These are phyloP conservation scores for Abrostola triplasia DNA, from an alignment of 2,888 invertebrate species.

Conservation along the genomic window DNA sequence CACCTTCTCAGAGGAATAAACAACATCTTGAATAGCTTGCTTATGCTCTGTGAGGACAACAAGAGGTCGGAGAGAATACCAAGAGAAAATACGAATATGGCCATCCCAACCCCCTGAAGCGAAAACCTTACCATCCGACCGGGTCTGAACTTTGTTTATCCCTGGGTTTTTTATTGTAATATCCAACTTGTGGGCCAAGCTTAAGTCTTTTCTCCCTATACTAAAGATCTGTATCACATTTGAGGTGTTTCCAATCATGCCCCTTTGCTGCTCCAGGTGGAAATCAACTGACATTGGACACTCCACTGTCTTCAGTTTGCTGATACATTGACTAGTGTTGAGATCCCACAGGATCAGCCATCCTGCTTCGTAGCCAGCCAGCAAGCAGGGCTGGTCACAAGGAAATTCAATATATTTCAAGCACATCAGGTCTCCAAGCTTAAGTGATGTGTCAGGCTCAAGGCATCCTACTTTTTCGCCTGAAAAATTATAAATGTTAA, in stretches of 20 bases:
- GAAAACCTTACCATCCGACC: slow-evolving; percentile 92
- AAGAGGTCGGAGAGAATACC: slow-evolving; percentile 92
- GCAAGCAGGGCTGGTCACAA: slow-evolving; percentile 84
- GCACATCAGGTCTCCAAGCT: slow-evolving; percentile 90
- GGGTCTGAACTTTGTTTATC: slow-evolving; percentile 90
- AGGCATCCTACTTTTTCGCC: slow-evolving; percentile 80
- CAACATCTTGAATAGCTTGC: slow-evolving; percentile 91
- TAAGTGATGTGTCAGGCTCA: slow-evolving; percentile 74
- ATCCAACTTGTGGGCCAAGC: slow-evolving; percentile 88
- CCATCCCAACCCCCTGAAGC: slow-evolving; percentile 94
- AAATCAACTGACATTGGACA: slow-evolving; percentile 93
- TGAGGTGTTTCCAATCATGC: slow-evolving; percentile 90
- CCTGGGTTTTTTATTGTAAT: slow-evolving; percentile 92
- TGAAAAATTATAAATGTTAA: slow-evolving; percentile 85
- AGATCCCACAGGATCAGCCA: slow-evolving; percentile 92
- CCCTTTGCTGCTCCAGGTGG: slow-evolving; percentile 90
- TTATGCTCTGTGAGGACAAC: slow-evolving; percentile 93
- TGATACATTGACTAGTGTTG: slow-evolving; percentile 87
- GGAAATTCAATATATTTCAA: slow-evolving; percentile 86
- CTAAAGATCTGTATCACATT: slow-evolving; percentile 90
- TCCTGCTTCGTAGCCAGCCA: slow-evolving; percentile 93
- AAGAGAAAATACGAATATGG: slow-evolving; percentile 92
- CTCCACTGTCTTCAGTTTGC: slow-evolving; percentile 88
- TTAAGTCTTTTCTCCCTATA: slow-evolving; percentile 87
- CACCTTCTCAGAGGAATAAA: slow-evolving; percentile 90